A percentile compares a stretch with the other conserved stretches of the same genome.
These are phyloP conservation scores for Drosophila neutralis DNA, from an alignment of 2,888 invertebrate genomes.

Conservation along the genomic window DNA sequence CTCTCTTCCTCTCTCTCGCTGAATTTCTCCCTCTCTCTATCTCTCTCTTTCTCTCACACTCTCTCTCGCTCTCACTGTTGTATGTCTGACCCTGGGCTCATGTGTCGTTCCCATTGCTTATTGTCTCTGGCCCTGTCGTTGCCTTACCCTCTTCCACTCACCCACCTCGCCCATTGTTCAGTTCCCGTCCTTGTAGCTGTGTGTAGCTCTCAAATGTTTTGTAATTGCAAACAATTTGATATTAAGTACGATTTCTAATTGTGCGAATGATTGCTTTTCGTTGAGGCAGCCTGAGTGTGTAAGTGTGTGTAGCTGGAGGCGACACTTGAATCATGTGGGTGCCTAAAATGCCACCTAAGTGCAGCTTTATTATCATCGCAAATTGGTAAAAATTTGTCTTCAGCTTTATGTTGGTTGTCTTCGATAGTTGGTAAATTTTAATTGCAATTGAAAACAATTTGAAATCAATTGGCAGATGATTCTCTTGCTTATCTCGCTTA, in stretches of 20 bases:
- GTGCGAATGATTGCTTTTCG: slow-evolving; percentile 76
- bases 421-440: slow-evolving; percentile 23
- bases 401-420: slow-evolving; percentile 21
- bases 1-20: neutral
- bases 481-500: neutral
- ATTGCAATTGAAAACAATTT: slow-evolving; percentile 9
- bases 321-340: slow-evolving; percentile 14
- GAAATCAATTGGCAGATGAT: slow-evolving; percentile 1
- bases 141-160: too few species aligned
- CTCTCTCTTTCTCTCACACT: neutral
- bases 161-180: slow-evolving; percentile 1
- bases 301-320: slow-evolving; percentile 8
- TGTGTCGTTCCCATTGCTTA: slow-evolving; percentile 44
- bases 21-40: neutral
- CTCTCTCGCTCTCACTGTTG: neutral
- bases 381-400: slow-evolving; percentile 24
- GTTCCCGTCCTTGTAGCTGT: slow-evolving; percentile 21
- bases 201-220: slow-evolving; percentile 64
- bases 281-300: slow-evolving; percentile 23
- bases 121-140: slow-evolving; percentile 22
- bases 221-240: slow-evolving; percentile 77
- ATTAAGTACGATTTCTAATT: slow-evolving; percentile 77
- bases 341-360: slow-evolving; percentile 11
- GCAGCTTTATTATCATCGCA: slow-evolving; percentile 8
- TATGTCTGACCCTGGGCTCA: slow-evolving; percentile 50